Base-by-base conservation (phyloP, 2,888 invertebrate genomes). In the Amblyteles armatorius region DNA sequence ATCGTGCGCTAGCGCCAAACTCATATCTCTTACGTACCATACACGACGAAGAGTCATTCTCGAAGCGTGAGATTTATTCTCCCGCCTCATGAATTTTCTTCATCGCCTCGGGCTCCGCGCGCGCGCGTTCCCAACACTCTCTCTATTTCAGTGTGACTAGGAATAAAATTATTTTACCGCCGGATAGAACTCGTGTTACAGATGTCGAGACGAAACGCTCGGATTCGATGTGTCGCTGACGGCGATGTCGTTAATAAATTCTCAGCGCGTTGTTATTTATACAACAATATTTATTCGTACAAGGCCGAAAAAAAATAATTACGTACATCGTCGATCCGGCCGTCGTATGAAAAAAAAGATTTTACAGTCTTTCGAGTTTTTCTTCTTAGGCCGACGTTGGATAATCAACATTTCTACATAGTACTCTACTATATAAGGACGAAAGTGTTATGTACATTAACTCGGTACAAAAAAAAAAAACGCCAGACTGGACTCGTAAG, bases 61-160 rank as follows among this genome's bases (percentile, higher is more conserved):
- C 71, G 72, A 76, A 72, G 26, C 79, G 82, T 26, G 79, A 79
- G 79, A 82, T 79, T 76, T 79, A 79, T 84, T 82, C 40, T 65
- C 55, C 44, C 55, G 44, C n/a, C 33, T n/a, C 73, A 84, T 77
- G 81, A 84, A 84, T 79, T 79, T 82, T 55, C 74, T 79, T 79
- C 72, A 74, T 65, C 50, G 36, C 65, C 22, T 9, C 26, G 60
- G 26, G 5, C 73, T 29, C 55, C 22, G 44, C 55, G 60, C 19
- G 9, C 67, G n/a, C 36, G 55, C 36, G 67, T 84, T 77, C 79
- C 79, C 83, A 79, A 65, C 72, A 48, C 76, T 72, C 77, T 82
- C 73, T 69, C 68, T 79, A 67, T 82, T 84, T 74, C 81, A 74
- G 73, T 65, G 78, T 67, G 33, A 73, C 76, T 76, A 71, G 29